Conservation (phyloP, 2,888 invertebrate genomes). For the Thysanoteuthis rhombus region DNA sequence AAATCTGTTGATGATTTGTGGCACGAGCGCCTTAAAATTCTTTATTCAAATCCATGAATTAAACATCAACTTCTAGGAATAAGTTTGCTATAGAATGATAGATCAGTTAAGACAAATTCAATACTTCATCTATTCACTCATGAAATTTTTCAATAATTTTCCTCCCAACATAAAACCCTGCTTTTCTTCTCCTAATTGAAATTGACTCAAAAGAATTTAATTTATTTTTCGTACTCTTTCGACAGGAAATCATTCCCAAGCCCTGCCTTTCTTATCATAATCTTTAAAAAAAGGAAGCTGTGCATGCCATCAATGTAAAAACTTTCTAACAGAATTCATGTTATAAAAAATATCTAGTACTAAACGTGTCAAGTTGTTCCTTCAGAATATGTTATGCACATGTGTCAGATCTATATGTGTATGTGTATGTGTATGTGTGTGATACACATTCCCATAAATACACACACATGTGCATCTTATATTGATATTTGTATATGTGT, state of each 20-base stretch:
- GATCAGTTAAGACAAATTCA: neutral
- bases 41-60: neutral
- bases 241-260: neutral
- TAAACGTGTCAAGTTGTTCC: too few relatives aligned
- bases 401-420: neutral
- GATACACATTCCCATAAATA: neutral
- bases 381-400: too few relatives aligned
- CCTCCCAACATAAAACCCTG: neutral
- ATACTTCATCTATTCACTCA: neutral
- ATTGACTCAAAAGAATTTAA: neutral
- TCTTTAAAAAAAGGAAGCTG: neutral
- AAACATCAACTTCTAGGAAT: neutral
- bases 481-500: neutral
- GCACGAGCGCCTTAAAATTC: too few relatives aligned
- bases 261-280: neutral
- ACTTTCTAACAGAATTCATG: neutral
- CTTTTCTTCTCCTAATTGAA: neutral
- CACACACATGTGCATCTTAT: neutral
- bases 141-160: neutral
- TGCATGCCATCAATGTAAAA: neutral
- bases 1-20: too few relatives aligned
- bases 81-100: neutral
- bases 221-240: neutral
- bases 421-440: neutral
- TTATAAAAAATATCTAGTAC: neutral